Evolutionary conservation across 1,140 invertebrate species (phyloP), one percentile per base, ranked within the genome.

Genomic region (Ceratina japonica): DNA sequence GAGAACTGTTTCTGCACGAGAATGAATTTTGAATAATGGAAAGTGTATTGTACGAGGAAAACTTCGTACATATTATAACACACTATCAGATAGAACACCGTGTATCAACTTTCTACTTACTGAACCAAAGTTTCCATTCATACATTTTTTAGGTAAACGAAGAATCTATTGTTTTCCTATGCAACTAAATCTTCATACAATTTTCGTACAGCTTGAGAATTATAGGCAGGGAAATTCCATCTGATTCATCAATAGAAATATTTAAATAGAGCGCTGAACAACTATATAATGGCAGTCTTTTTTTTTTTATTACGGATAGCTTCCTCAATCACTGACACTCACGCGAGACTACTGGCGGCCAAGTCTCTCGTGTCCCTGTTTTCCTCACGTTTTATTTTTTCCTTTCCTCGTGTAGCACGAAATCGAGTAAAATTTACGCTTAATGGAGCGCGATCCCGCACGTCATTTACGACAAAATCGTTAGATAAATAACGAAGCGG

Each of bases 361-460:
- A n/a, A 51, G 62, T 63, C n/a, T 12, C 18, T 59, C 27, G 7
- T 37, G 27, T 31, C 51, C 59, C 58, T 71, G 27, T 77, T 71
- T 61, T 63, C 18, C 24, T 16, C 20, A 70, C 44, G 27, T 49
- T 52, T 70, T 52, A n/a, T 66, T 77, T 20, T 24, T 61, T 44
- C 24, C 24, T 27, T 72, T 61, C 31, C 69, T 52, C 49, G 59
- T 56, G 37, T 44, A 10, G 37, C 63, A 62, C n/a, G 24, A 75
- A 79, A 75, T 75, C 16, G 12, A 68, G 62, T 58, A 59, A 71
- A 59, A 51, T 73, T 58, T 16, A 64, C n/a, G 69, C 54, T 61
- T 49, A 22, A 68, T 52, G 20, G 49, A 75, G 71, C 69, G 27
- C 49, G 59, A 72, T 72, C 49, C 7, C 49, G 49, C 16, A 27